Evolutionary conservation across 2,113 vertebrate genomes (phyloP), one percentile per base, ranked within the genome.

Genomic region (Pelusios castaneus): DNA sequence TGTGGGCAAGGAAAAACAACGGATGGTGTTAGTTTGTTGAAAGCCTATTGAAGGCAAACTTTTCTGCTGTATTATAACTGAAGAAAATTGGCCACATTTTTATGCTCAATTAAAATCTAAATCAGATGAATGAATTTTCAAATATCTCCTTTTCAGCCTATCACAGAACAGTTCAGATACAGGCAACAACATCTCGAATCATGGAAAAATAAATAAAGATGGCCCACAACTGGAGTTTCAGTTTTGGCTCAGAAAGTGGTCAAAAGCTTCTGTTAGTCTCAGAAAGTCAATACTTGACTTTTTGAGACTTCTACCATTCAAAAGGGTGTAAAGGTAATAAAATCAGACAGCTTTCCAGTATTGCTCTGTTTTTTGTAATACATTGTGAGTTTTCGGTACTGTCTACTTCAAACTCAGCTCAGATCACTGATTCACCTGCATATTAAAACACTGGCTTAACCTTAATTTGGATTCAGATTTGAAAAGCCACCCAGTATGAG

Each of bases 101-200:
- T 34, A 82, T 16, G 58, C 47, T 75, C 41, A 21, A 22, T 75
- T 80, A 80, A 76, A 41, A 83, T 67, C 58, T 52, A 54, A 85
- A n/a, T 27, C 27, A 22, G 10, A 9, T 29, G 7, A 10, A 51
- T 0, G 11, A 83, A n/a, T 5, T 9, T 43, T 80, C 56, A 45
- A 79, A 55, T 19, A 76, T n/a, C 81, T 51, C 0, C 13, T 5
- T 52, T 83, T 54, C 60, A 60, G 49, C 6, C 22, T 12, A 29
- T 2, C n/a, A 31, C 47, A 31, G 0, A 0, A 13, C 29, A 55
- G 31, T 27, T 14, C 0, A 45, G 47, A 51, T 6, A 4, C 3
- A 54, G 82, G 52, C 16, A 2, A 27, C 9, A 47, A 31, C 10
- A 24, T 63, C 41, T n/a, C 54, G 24, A 52, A 13, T 17, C 52